A percentile compares a stretch with the other conserved stretches of the same genome.
Evolutionary conservation across 2,797 vertebrate genomes (phyloP).

Genomic region (Dromococcyx pavoninus): DNA sequence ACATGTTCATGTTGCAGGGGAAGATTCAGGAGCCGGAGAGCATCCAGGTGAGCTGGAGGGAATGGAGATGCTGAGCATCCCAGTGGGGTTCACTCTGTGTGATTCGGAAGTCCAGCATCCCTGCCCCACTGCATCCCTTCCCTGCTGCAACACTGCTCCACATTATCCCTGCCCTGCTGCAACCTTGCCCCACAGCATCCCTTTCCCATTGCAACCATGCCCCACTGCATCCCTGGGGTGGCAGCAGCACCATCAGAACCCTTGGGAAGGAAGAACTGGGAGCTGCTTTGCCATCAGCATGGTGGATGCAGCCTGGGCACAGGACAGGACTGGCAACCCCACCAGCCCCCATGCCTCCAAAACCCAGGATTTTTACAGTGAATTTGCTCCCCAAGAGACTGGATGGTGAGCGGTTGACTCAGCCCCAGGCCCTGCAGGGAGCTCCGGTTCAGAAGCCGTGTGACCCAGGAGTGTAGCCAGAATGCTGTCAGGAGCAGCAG

Average conservation of each 20-base stretch:
- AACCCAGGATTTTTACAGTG: neutral
- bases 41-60: rapidly evolving
- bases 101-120: neutral
- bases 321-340: neutral
- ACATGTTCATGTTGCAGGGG: rapidly evolving
- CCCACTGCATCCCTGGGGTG: neutral
- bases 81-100: neutral
- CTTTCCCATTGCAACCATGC: neutral
- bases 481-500: neutral
- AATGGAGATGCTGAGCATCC: rapidly evolving
- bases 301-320: rapidly evolving
- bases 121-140: neutral
- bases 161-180: too few relatives aligned
- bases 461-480: neutral
- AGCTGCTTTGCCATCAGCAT: neutral
- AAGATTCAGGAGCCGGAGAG: neutral
- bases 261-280: neutral
- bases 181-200: too few relatives aligned
- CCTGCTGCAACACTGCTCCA: too few relatives aligned
- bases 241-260: neutral
- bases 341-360: rapidly evolving
- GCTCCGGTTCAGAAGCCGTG: too few relatives aligned
- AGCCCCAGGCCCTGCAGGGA: neutral
- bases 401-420: neutral
- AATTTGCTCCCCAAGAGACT: neutral